Base-by-base conservation (phyloP, 2,113 vertebrate genomes). In the Alosa alosa region DNA sequence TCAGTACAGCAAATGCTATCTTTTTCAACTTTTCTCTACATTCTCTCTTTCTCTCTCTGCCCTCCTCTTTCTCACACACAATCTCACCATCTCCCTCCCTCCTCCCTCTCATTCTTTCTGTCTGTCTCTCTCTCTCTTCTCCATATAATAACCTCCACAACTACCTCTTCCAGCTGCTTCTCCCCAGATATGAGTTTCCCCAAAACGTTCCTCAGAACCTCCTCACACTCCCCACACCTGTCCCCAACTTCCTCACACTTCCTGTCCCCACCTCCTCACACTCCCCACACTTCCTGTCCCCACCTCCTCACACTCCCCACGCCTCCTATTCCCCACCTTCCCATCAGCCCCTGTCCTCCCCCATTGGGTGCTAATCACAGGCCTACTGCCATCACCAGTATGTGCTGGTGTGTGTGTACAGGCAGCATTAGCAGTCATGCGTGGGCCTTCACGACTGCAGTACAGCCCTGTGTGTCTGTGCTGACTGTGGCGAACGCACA, bases 1-100 rank as follows among this genome's bases (percentile, higher is more conserved):
- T 99, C 90, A 94, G 95, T 36, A 31, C 17, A 78, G 25, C 25
- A 41, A 13, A 17, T 15, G 13, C 18, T n/a, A 17, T 78, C 31
- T 39, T 39, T 15, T 44, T 46, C n/a, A 47, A 17, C 6, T 46
- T 45, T n/a, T n/a, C 55, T 78, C 36, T 78, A 36, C 72, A 11
- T 31, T 84, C 60, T 68, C 9, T 64, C 36, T 60, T 13, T 17
- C n/a, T 64, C 9, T 31, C 2, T 25, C 55, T 22, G 1, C 6
- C 8, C 60, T n/a, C n/a, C 60, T 25, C 22, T 13, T 31, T 17
- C 31, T 39, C 68, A 60, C 1, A 9, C 9, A 15, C 72, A 78
- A 31, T 39, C n/a, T 31, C 64, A 68, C 25, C 39, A 36, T 15
- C 72, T 81, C 1, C 1, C n/a, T 36, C 39, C n/a, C 72, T 47